Evolutionary conservation across 2,113 vertebrate species (phyloP).

Genomic region (Syrmaticus mikado): DNA sequence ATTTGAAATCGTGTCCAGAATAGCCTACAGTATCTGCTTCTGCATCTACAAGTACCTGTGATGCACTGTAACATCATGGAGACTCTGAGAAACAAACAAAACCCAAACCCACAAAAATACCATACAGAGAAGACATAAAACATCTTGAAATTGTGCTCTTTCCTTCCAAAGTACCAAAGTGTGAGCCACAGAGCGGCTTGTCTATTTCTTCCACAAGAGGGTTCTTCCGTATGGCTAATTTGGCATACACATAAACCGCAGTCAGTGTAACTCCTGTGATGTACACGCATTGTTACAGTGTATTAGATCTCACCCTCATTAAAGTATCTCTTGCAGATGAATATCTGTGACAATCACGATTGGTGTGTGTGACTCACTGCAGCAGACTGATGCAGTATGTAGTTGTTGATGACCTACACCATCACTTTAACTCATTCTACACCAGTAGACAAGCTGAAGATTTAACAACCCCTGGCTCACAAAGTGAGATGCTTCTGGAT

Average conservation of each 20-base stretch:
- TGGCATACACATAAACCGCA: background rate
- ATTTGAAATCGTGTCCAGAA: background rate
- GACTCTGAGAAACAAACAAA: background rate
- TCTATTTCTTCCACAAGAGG: background rate
- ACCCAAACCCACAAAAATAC: background rate
- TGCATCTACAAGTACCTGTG: background rate
- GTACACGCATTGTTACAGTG: background rate
- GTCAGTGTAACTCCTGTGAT: background rate
- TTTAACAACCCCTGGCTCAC: accelerated
- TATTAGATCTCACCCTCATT: background rate
- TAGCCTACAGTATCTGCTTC: background rate
- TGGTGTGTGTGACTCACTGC: background rate
- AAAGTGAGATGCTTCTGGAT: background rate
- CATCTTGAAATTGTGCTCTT: background rate
- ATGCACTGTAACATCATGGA: background rate
- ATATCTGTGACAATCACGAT: background rate
- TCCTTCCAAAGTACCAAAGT: background rate
- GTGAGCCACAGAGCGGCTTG: background rate
- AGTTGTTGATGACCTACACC: background rate
- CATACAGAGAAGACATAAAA: background rate
- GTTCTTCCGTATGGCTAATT: background rate
- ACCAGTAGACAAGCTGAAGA: background rate
- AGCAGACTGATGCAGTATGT: background rate
- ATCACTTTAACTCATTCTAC: background rate
- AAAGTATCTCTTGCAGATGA: background rate